These are phyloP conservation scores for Aurelia coerulea DNA, from an alignment of 30 jellyfish, hydroid and myxozoan genomes.

Conservation along the genomic window DNA sequence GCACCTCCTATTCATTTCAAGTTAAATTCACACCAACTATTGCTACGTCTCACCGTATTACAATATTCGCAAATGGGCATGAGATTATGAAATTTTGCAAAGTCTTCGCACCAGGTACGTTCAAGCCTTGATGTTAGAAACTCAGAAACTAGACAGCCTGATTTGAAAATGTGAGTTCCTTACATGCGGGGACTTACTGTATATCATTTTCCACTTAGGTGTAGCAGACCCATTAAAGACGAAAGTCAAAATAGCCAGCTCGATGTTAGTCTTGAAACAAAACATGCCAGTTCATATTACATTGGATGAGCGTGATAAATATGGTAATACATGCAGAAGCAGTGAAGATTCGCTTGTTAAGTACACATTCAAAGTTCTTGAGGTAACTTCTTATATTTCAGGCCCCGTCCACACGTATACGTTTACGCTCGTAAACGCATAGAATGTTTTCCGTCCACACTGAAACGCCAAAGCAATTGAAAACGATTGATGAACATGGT, in stretches of 20 bases:
- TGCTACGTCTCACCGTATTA: constrained; percentile 39
- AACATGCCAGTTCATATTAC: constrained; percentile 25
- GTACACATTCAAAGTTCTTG: constrained; percentile 55
- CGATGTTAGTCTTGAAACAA: constrained; percentile 55
- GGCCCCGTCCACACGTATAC: too few species aligned
- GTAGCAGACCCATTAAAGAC: constrained; percentile 77
- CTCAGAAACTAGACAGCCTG: too few species aligned
- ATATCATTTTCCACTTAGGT: constrained; percentile 13
- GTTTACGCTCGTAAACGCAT: too few species aligned
- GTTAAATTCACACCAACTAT: constrained; percentile 70
- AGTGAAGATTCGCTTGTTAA: constrained; percentile 63
- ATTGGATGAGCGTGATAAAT: constrained; percentile 84
- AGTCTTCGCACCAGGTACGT: constrained; percentile 52
- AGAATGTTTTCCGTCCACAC: too few species aligned
- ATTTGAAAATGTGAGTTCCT: too few species aligned
- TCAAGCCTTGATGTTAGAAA: too few species aligned
- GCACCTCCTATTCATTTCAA: background rate
- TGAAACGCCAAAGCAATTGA: too few species aligned
- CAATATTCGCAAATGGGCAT: constrained; percentile 28
- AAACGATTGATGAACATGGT: too few species aligned
- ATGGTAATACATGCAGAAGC: constrained; percentile 64
- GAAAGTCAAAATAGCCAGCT: constrained; percentile 64
- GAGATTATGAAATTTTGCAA: constrained; percentile 20
- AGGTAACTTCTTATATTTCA: constrained; percentile 41
- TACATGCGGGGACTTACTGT: too few species aligned